Evolutionary conservation across 1,140 invertebrate genomes (phyloP).

Genomic region (Homalodisca vitripennis): DNA sequence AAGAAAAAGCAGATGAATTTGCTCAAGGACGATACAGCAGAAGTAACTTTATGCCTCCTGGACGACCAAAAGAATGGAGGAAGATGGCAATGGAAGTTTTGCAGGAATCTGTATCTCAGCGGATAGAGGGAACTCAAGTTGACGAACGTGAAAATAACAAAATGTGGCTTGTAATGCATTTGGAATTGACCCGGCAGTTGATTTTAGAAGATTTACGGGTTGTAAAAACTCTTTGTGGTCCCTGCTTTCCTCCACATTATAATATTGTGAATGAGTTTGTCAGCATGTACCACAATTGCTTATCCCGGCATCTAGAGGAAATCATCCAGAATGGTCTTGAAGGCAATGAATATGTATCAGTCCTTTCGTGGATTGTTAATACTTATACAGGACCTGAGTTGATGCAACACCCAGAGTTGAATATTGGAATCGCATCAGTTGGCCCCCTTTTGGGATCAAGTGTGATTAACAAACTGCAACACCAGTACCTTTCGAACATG

Average conservation of each 20-base stretch:
- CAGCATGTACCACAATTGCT: constrained; percentile 88
- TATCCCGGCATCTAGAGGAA: constrained; percentile 86
- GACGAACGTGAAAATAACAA: constrained; percentile 91
- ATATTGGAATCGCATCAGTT: constrained; percentile 68
- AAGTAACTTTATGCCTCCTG: constrained; percentile 88
- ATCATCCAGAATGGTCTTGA: constrained; percentile 84
- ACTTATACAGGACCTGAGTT: constrained; percentile 82
- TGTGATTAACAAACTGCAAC: constrained; percentile 74
- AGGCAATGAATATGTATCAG: constrained; percentile 95
- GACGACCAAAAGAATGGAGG: constrained; percentile 91
- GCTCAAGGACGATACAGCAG: constrained; percentile 74
- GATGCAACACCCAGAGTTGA: constrained; percentile 84
- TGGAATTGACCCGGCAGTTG: constrained; percentile 73
- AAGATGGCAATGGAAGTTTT: constrained; percentile 82
- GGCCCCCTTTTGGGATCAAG: constrained; percentile 73
- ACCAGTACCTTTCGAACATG: constrained; percentile 85
- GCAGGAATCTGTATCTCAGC: constrained; percentile 77
- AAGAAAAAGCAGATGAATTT: constrained; percentile 88
- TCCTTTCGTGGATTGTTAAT: constrained; percentile 89
- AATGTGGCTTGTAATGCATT: constrained; percentile 87
- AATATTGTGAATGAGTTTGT: constrained; percentile 91
- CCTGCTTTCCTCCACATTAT: constrained; percentile 95
- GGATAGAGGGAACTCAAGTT: constrained; percentile 87
- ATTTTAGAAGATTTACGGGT: constrained; percentile 91
- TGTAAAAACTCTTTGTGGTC: constrained; percentile 88